phyloP scores from a whole-genome alignment of 2,113 vertebrate species.

The Silurus asotus region DNA sequence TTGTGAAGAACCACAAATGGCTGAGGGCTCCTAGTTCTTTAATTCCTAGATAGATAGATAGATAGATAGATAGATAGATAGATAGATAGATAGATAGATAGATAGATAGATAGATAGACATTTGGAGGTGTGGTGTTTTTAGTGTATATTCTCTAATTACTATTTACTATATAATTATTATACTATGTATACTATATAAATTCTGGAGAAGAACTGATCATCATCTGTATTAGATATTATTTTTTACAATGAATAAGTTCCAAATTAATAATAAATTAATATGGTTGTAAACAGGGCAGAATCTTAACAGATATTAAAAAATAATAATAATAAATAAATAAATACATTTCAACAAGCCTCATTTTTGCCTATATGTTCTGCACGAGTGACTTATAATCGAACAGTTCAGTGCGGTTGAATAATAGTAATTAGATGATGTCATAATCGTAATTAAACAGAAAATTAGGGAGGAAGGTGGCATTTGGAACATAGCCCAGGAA shows the following conservation, averaged over 20 bases:
- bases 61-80: no score
- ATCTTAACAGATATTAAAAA: not conserved
- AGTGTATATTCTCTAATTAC: not conserved
- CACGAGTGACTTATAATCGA: not conserved
- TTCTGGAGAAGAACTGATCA: not conserved
- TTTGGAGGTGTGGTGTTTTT: not conserved
- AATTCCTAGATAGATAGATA: no score
- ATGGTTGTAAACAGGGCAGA: not conserved
- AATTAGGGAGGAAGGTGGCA: slow-evolving; percentile 10
- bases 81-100: no score
- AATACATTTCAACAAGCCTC: not conserved
- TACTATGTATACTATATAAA: not conserved
- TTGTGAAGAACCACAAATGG: no score
- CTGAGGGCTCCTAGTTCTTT: no score
- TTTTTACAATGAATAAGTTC: not conserved
- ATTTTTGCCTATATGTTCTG: not conserved
- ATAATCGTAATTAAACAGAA: slow-evolving; percentile 14
- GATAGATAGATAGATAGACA: no score
- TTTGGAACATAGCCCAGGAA: slow-evolving; percentile 26
- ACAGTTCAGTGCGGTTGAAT: slow-evolving; percentile 18
- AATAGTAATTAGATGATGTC: slow-evolving; percentile 3
- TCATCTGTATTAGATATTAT: not conserved
- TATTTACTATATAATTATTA: not conserved
- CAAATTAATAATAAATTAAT: not conserved
- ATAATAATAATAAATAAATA: not conserved